Conservation (phyloP, 2,113 vertebrate species). For the Aspidoscelis tigris region DNA sequence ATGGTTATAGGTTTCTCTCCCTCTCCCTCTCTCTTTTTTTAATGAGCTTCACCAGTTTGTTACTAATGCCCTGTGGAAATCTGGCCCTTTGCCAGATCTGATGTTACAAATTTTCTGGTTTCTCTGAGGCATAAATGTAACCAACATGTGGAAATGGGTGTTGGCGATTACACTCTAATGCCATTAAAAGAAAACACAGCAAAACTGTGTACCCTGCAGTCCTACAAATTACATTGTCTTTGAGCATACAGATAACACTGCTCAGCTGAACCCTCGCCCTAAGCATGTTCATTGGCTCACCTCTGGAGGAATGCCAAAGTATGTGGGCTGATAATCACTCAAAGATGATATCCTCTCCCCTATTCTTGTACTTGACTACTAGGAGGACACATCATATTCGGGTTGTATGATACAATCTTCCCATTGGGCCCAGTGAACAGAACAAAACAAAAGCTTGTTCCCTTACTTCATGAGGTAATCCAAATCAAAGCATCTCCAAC, state of each 20-base stretch:
- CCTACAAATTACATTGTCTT: slow-evolving; percentile 62
- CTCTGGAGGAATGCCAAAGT: slow-evolving; percentile 35
- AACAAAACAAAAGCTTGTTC: neutral
- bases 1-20: slow-evolving; percentile 99
- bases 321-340: neutral
- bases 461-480: no score
- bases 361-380: neutral
- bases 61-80: slow-evolving; percentile 98
- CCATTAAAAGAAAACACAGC: slow-evolving; percentile 58
- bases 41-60: slow-evolving; percentile 99
- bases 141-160: slow-evolving; percentile 72
- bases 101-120: slow-evolving; percentile 88
- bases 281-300: slow-evolving; percentile 41
- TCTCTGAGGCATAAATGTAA: slow-evolving; percentile 81
- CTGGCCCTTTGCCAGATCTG: slow-evolving; percentile 88
- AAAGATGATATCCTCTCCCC: neutral
- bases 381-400: neutral
- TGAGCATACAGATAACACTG: slow-evolving; percentile 58
- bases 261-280: slow-evolving; percentile 57
- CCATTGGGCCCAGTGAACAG: neutral
- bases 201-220: slow-evolving; percentile 61
- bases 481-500: no score
- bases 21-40: slow-evolving; percentile 78
- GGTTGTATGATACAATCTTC: neutral
- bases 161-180: slow-evolving; percentile 69